Base-by-base conservation (phyloP, 1,140 invertebrate species). In the Ceratitis capitata region DNA sequence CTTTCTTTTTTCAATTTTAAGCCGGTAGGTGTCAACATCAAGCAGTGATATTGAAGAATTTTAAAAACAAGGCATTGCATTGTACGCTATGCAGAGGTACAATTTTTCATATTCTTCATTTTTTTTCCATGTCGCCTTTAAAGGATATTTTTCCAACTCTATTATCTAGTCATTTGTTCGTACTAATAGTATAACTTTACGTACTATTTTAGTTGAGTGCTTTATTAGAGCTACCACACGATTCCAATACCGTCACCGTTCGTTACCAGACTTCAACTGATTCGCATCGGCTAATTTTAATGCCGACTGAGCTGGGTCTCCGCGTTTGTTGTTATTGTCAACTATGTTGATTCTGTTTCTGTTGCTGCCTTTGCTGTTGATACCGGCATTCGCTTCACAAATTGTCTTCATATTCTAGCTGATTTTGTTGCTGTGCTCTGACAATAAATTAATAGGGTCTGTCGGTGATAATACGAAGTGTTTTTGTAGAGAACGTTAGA, bases 221-320 rank as follows among this genome's bases (percentile, higher is more conserved):
- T 78, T 45, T 39, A n/a, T 39, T 45, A 19, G 35, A 78, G 39
- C 42, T n/a, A n/a, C n/a, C n/a, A 47, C 39, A 19, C 19, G 39
- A 78, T 23, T 45, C 39, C 69, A 26, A 78, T 16, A 78, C 69
- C 69, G 2, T 78, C 19, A 78, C n/a, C n/a, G 69, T 78, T 45
- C 69, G 69, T 45, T n/a, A 42, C 69, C 39, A 78, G 69, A 78
- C 69, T 78, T 78, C 69, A 78, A 78, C 69, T 47, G 69, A 78
- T 47, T 78, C 42, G 69, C 39, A 78, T 45, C 69, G 69, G 39
- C 69, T 78, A 39, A 23, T 78, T 78, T 45, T n/a, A 39, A 26
- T 78, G 42, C 39, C n/a, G 39, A 45, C 39, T 45, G 39, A 78
- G 39, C 39, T 45, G 19, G 23, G 6, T 19, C 39, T 19, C 39